A percentile compares a stretch with the other conserved stretches of the same genome.
phyloP scores from a whole-genome alignment of 1,140 invertebrate genomes.

The Brachionus asplanchnoidis region DNA sequence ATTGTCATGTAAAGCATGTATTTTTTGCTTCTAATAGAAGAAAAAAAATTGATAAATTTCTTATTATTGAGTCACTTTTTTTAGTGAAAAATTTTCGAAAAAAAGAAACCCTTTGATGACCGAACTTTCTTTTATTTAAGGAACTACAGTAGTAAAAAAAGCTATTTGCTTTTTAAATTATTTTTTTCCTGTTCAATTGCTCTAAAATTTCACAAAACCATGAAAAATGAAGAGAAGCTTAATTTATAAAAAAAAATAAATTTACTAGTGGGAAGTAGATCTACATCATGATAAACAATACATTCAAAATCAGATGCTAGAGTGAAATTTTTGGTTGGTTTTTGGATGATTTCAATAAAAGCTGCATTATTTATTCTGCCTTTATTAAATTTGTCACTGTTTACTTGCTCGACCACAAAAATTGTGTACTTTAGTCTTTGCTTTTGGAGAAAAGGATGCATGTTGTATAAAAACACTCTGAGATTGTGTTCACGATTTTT shows the following conservation, averaged over 20 bases:
- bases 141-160: too few species aligned
- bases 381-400: constrained; percentile 72
- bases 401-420: constrained; percentile 78
- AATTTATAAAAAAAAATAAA: neutral
- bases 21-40: too few species aligned
- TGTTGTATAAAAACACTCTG: constrained; percentile 71
- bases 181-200: too few species aligned
- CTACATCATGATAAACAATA: constrained; percentile 86
- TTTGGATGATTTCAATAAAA: constrained; percentile 65
- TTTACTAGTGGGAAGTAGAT: constrained; percentile 79
- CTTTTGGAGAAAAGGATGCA: constrained; percentile 78
- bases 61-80: too few species aligned
- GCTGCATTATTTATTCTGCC: constrained; percentile 78
- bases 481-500: constrained; percentile 76
- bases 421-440: constrained; percentile 84
- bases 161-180: too few species aligned
- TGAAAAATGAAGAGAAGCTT: too few species aligned
- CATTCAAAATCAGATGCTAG: constrained; percentile 65
- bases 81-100: too few species aligned
- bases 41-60: too few species aligned
- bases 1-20: too few species aligned
- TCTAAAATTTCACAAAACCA: too few species aligned
- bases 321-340: constrained; percentile 52
- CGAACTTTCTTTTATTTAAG: too few species aligned
- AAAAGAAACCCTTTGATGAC: too few species aligned